Conservation (phyloP, 2,797 vertebrate genomes). For the Scolopax rusticola region DNA sequence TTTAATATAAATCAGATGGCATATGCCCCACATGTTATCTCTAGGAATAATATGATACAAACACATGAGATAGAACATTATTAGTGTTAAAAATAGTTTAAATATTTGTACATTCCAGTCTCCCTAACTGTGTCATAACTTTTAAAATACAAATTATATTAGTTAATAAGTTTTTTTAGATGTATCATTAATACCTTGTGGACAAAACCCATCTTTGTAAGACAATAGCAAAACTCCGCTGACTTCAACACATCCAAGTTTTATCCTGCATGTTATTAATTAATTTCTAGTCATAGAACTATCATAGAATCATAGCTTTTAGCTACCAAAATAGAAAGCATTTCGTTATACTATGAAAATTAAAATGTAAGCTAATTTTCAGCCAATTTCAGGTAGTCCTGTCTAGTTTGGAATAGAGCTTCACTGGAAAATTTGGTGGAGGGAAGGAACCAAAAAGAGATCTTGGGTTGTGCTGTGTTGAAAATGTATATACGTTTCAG, state of each 20-base stretch:
- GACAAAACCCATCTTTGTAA: not conserved
- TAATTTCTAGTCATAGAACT: not conserved
- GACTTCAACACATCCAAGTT: not conserved
- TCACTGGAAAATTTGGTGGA: not conserved
- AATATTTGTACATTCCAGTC: not conserved
- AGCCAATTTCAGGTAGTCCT: not conserved
- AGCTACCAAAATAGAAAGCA: not conserved
- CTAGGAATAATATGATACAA: not conserved
- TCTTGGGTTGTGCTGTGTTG: not conserved
- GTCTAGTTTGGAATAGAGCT: not conserved
- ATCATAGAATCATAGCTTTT: not conserved
- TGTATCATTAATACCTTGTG: not conserved
- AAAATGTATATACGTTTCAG: not conserved
- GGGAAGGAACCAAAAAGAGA: not conserved
- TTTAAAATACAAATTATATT: not conserved
- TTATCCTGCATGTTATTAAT: not conserved
- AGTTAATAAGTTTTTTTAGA: not conserved
- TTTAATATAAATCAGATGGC: not conserved
- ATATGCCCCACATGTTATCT: not conserved
- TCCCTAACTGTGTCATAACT: not conserved
- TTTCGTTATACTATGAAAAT: not conserved
- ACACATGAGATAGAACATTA: not conserved
- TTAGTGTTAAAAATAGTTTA: not conserved
- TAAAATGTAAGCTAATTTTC: not conserved
- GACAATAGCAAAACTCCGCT: not conserved